Conservation (phyloP, 2,797 vertebrate genomes). For the Diplodus puntazzo region DNA sequence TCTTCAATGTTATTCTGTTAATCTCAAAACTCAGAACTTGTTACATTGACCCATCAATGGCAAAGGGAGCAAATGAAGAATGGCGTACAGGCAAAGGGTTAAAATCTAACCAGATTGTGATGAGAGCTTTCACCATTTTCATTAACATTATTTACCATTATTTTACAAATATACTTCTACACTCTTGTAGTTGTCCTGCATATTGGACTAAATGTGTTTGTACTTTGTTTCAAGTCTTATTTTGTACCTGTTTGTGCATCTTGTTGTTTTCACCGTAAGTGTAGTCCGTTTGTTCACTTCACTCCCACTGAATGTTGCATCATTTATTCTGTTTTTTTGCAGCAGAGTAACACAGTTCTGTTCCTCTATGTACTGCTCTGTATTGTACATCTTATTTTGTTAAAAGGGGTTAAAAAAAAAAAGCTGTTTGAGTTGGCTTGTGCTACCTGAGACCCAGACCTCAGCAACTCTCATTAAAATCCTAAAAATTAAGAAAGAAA, state of each 20-base stretch:
- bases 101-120: neutral
- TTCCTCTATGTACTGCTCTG: no score
- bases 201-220: neutral
- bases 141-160: neutral
- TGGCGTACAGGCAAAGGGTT: neutral
- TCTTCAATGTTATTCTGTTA: neutral
- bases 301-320: neutral
- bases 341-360: no score
- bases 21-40: neutral
- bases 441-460: neutral
- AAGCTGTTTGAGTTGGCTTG: neutral
- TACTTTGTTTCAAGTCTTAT: neutral
- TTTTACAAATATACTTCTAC: neutral
- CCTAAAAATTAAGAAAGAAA: neutral
- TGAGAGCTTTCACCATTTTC: neutral
- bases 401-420: neutral
- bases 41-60: no score
- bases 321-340: neutral
- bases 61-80: neutral
- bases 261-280: neutral
- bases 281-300: neutral
- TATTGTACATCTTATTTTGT: no score
- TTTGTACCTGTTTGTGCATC: neutral
- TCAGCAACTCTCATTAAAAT: neutral
- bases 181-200: neutral